These are phyloP conservation scores for Meandrusa payeni DNA, from an alignment of 2,888 invertebrate genomes.

Conservation along the genomic window DNA sequence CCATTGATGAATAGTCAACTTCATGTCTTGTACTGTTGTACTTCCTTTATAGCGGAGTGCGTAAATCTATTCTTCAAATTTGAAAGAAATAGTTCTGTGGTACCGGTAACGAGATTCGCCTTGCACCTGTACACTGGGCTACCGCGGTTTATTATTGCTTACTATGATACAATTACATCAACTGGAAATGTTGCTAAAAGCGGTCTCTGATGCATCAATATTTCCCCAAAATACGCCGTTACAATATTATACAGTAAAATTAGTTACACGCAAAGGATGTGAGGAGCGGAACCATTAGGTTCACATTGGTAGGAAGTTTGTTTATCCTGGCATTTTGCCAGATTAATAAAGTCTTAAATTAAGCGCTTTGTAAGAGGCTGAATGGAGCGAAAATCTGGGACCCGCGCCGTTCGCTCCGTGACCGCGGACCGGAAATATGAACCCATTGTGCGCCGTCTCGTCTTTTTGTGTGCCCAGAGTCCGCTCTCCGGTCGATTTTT, in stretches of 20 bases:
- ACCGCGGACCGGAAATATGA: conserved; percentile 59
- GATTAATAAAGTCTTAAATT: conserved; percentile 30
- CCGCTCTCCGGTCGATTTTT: conserved; percentile 35
- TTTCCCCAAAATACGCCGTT: conserved; percentile 1
- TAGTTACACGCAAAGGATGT: conserved; percentile 9
- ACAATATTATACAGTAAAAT: conserved; percentile 3
- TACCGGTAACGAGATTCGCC: too few relatives aligned
- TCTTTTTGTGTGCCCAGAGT: conserved; percentile 50
- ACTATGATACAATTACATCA: too few relatives aligned
- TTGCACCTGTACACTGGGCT: too few relatives aligned
- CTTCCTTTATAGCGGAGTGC: too few relatives aligned
- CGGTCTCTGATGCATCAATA: background rate
- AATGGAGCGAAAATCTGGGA: conserved; percentile 41
- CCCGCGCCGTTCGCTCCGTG: conserved; percentile 27
- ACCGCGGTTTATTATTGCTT: too few relatives aligned
- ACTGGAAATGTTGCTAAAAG: too few relatives aligned
- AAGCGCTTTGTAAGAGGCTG: conserved; percentile 40
- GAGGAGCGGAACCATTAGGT: conserved; percentile 13
- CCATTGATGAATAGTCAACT: too few relatives aligned
- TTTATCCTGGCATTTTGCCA: conserved; percentile 26
- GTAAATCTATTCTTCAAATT: too few relatives aligned
- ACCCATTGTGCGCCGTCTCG: conserved; percentile 58
- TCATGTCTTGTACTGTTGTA: too few relatives aligned
- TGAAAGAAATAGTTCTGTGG: too few relatives aligned
- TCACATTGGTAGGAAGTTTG: conserved; percentile 13